Evolutionary conservation across 92 coral and sea anemone genomes (phyloP).

Genomic region (Porites divaricata): DNA sequence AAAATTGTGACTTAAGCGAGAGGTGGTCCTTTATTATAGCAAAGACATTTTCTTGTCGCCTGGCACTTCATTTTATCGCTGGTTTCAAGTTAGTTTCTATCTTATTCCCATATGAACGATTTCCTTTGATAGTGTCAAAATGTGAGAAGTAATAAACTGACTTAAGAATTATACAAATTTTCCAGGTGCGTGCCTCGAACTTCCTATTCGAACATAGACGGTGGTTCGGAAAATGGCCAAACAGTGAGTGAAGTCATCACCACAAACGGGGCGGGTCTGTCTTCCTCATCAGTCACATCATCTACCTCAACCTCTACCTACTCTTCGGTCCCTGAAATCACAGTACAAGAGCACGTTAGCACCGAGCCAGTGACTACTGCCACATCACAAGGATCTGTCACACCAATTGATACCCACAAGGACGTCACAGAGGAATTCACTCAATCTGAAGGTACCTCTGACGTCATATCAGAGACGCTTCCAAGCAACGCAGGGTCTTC

Average conservation of each 20-base stretch:
- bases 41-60: no score
- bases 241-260: conserved; percentile 56
- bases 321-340: conserved; percentile 34
- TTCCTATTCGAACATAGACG: conserved; percentile 28
- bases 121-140: no score
- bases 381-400: conserved; percentile 59
- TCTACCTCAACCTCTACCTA: conserved; percentile 31
- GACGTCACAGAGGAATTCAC: conserved; percentile 43
- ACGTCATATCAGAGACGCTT: conserved; percentile 77
- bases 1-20: no score
- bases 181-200: conserved; percentile 61
- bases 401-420: conserved; percentile 40
- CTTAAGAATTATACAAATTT: background rate
- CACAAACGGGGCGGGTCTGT: conserved; percentile 9
- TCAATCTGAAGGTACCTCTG: conserved; percentile 47
- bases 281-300: conserved; percentile 44
- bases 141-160: no score
- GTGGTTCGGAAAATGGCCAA: conserved; percentile 31
- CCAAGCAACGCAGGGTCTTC: conserved; percentile 27
- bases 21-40: no score
- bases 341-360: conserved; percentile 23
- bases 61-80: no score
- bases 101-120: no score
- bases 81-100: no score
- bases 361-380: conserved; percentile 53